Conservation (phyloP, 2,113 vertebrate species). For the Amphilophus citrinellus region DNA sequence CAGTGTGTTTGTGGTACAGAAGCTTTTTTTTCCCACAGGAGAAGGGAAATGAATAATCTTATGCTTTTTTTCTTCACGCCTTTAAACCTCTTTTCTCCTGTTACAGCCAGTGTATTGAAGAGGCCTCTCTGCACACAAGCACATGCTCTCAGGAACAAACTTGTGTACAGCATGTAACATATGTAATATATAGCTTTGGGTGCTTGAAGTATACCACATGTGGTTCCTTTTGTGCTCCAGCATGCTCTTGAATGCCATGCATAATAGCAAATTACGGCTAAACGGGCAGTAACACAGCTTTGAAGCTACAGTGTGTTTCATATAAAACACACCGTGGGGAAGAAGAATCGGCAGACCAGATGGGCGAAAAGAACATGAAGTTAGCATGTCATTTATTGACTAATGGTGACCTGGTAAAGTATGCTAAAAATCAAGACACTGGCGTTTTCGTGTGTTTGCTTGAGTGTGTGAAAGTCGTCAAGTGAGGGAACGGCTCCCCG, state of each 20-base stretch:
- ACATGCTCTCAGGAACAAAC: slow-evolving; percentile 14
- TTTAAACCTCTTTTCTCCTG: slow-evolving; percentile 46
- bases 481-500: slow-evolving; percentile 4
- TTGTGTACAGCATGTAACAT: slow-evolving; percentile 62
- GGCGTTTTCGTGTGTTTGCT: background rate
- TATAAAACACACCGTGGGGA: slow-evolving; percentile 56
- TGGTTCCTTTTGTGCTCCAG: slow-evolving; percentile 70
- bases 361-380: slow-evolving; percentile 38
- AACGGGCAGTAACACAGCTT: slow-evolving; percentile 72
- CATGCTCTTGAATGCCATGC: slow-evolving; percentile 63
- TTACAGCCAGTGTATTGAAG: slow-evolving; percentile 41
- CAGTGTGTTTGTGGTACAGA: slow-evolving; percentile 2
- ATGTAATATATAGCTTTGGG: slow-evolving; percentile 72
- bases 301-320: slow-evolving; percentile 71
- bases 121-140: slow-evolving; percentile 8
- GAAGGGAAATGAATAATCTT: slow-evolving; percentile 70
- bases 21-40: slow-evolving; percentile 47
- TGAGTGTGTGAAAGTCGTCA: background rate
- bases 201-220: slow-evolving; percentile 65
- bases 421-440: slow-evolving; percentile 22
- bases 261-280: slow-evolving; percentile 75
- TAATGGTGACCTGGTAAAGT: slow-evolving; percentile 16
- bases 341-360: slow-evolving; percentile 46
- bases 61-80: slow-evolving; percentile 56
- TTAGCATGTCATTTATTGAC: slow-evolving; percentile 30